These are phyloP conservation scores for Acanthopagrus latus DNA, from an alignment of 2,797 vertebrate genomes.

Conservation along the genomic window DNA sequence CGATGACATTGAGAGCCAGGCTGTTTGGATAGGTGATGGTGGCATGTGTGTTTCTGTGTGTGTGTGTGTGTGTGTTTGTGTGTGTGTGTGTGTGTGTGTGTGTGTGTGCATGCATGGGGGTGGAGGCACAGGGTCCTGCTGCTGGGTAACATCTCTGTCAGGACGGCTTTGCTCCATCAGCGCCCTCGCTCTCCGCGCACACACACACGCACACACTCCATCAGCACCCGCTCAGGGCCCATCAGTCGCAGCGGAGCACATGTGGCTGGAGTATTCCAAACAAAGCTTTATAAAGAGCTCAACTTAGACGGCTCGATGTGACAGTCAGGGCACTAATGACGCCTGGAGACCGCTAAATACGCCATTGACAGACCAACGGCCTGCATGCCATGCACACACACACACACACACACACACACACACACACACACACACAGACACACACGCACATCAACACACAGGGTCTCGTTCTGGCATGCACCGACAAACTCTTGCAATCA, in stretches of 20 bases:
- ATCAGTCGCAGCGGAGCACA: conserved; percentile 87
- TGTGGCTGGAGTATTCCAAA: conserved; percentile 92
- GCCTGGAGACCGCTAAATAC: conserved; percentile 86
- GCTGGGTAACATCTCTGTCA: conserved; percentile 84
- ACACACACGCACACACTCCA: conserved; percentile 71
- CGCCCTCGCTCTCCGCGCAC: conserved; percentile 62
- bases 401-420: conserved; percentile 46
- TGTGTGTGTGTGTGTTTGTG: conserved; percentile 18
- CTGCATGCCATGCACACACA: conserved; percentile 62
- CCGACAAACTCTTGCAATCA: conserved; percentile 73
- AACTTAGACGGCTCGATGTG: conserved; percentile 84
- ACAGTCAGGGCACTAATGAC: conserved; percentile 90
- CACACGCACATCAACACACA: conserved; percentile 55
- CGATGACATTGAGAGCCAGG: conserved; percentile 73
- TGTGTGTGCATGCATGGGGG: not conserved
- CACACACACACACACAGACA: conserved; percentile 49
- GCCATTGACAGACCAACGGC: conserved; percentile 79
- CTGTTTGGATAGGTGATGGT: conserved; percentile 63
- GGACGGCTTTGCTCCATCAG: conserved; percentile 78
- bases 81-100: conserved; percentile 33
- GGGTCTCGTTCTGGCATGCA: conserved; percentile 76
- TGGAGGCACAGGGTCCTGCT: conserved; percentile 53
- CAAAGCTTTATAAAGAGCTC: conserved; percentile 93
- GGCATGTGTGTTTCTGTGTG: conserved; percentile 35
- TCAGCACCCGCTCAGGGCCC: conserved; percentile 83